Percentiles rank a stretch among this genome's conserved stretches.
phyloP scores from a whole-genome alignment of 2,113 vertebrate genomes.

The Anthoscopus minutus region DNA sequence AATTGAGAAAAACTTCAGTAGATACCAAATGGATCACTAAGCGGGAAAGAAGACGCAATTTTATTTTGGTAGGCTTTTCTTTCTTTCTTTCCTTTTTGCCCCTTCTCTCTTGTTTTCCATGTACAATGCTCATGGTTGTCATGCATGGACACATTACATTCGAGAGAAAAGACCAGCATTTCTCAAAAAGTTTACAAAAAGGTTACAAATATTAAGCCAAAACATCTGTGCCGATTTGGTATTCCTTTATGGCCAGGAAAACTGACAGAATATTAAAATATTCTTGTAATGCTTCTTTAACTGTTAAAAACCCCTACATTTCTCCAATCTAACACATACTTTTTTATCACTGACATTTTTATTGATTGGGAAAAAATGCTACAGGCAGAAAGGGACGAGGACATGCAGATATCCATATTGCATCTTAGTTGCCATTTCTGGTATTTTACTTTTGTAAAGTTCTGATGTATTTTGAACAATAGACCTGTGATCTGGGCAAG shows the following conservation, averaged over 20 bases:
- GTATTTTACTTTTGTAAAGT: background rate
- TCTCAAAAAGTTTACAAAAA: conserved; percentile 1
- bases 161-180: background rate
- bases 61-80: background rate
- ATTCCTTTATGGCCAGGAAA: background rate
- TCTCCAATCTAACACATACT: background rate
- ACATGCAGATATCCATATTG: background rate
- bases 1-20: background rate
- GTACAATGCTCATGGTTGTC: background rate
- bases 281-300: background rate
- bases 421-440: background rate
- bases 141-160: background rate
- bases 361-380: background rate
- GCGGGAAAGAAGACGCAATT: background rate
- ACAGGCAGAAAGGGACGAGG: background rate
- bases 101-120: background rate
- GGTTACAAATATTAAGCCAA: background rate
- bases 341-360: background rate
- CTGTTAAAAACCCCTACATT: background rate
- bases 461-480: background rate
- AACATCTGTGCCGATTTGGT: conserved; percentile 2
- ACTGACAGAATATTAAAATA: background rate
- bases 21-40: background rate
- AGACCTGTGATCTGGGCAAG: background rate
- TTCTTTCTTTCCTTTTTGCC: background rate